Base-by-base conservation (phyloP, 2,113 vertebrate genomes). In the Heterotis niloticus region DNA sequence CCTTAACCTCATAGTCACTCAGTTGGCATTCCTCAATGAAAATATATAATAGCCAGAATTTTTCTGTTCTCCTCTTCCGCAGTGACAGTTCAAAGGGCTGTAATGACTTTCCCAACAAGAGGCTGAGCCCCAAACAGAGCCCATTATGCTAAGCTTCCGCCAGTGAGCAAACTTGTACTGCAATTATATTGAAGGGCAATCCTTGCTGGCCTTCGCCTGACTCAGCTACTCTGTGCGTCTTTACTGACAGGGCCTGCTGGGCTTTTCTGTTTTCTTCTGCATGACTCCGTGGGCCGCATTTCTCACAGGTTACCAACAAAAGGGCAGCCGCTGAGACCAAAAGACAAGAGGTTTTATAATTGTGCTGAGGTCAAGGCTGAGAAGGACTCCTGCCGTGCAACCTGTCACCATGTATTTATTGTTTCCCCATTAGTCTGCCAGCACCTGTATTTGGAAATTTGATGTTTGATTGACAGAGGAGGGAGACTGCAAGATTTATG, bases 11-110 rank as follows among this genome's bases (percentile, higher is more conserved):
- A 44, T 44, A 2, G 3, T 44, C 7, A 44, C 7, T 44, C 34
- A 44, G 34, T 44, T 44, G 34, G 34, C 34, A 44, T 44, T 44
- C 34, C 34, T 44, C 34, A 44, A 2, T 44, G 34, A 44, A 81
- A 78, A 65, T 78, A 76, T 69, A 70, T 23, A 70, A 81, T 82
- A 76, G 78, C 79, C 75, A 26, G 78, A 76, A 78, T 78, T 81
- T 78, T 69, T 82, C 77, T 74, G 64, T 62, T 72, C 69, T 75
- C 67, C 34, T 64, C 73, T 24, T 82, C 18, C 54, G 10, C 23
- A 14, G 13, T 76, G 72, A 76, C 80, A 69, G 71, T 34, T 80
- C 66, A 70, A 65, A 56, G 23, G 26, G n/a, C 79, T 70, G 68
- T 34, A 66, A 66, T 18, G 68, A 60, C 68, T 34, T 77, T 5